Evolutionary conservation across 1,140 invertebrate species (phyloP).

Genomic region (Catajapyx aquilonaris): DNA sequence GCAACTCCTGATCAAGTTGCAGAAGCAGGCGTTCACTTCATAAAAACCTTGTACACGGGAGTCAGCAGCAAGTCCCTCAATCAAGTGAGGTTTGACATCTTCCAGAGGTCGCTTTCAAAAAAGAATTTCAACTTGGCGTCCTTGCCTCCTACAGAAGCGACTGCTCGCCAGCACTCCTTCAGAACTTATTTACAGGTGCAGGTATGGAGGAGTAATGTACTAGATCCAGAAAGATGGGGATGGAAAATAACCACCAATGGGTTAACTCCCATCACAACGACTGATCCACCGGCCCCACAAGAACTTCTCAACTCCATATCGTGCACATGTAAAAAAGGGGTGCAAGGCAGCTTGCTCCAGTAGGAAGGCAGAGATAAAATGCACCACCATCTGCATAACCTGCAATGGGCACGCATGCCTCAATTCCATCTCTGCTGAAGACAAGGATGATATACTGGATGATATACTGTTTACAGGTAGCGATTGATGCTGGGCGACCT

Average conservation of each 20-base stretch:
- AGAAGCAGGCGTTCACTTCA: not conserved
- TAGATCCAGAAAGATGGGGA: not conserved
- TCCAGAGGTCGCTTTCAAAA: not conserved
- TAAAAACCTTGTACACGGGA: not conserved
- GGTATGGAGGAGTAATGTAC: not conserved
- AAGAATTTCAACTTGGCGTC: not conserved
- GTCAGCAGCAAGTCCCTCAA: not conserved
- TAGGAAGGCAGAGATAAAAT: not conserved
- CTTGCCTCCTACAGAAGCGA: not conserved
- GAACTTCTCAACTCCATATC: not conserved
- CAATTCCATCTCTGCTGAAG: not conserved
- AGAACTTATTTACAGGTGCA: not conserved
- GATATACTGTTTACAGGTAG: too few species aligned
- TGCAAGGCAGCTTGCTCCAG: not conserved
- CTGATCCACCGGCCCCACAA: not conserved
- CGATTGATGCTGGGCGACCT: too few species aligned
- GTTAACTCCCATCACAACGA: not conserved
- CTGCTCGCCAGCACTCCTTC: not conserved
- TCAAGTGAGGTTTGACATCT: not conserved
- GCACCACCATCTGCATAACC: not conserved
- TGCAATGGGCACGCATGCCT: not conserved
- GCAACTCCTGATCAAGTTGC: slow-evolving; percentile 1
- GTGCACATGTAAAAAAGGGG: not conserved
- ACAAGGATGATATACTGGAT: not conserved
- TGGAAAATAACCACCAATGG: not conserved